These are phyloP conservation scores for Hyphantria cunea DNA, from an alignment of 1,140 invertebrate genomes.

Conservation along the genomic window DNA sequence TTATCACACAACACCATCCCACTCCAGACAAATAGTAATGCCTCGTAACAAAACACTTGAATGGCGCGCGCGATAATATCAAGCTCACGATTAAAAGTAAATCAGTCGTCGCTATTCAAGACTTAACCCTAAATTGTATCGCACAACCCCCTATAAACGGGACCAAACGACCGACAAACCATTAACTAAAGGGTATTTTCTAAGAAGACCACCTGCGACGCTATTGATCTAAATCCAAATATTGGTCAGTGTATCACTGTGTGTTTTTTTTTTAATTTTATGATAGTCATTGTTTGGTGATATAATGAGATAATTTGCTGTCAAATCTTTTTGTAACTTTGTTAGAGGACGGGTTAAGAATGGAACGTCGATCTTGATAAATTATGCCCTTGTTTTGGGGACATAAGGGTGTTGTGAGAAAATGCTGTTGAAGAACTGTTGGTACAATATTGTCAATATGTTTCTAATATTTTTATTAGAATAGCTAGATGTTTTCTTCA, in stretches of 20 bases:
- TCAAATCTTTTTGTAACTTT: slow-evolving; percentile 32
- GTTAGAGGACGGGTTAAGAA: slow-evolving; percentile 10
- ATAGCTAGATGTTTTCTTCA: too few species aligned
- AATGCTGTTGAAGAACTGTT: too few species aligned
- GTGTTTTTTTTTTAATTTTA: slow-evolving; percentile 46
- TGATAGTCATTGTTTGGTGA: slow-evolving; percentile 45
- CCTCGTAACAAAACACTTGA: slow-evolving; percentile 62
- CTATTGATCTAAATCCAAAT: slow-evolving; percentile 46
- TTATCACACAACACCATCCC: too few species aligned
- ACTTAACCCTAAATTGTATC: slow-evolving; percentile 43
- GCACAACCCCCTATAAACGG: slow-evolving; percentile 49
- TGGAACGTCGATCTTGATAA: slow-evolving; percentile 12
- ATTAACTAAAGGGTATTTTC: slow-evolving; percentile 59
- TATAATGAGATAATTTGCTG: slow-evolving; percentile 59
- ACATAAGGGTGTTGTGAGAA: neutral
- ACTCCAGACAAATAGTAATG: slow-evolving; percentile 24
- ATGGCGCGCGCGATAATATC: slow-evolving; percentile 57
- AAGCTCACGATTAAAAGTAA: slow-evolving; percentile 66
- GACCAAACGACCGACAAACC: slow-evolving; percentile 36
- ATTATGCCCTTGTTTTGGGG: slow-evolving; percentile 5
- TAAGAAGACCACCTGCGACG: slow-evolving; percentile 64
- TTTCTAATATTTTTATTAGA: too few species aligned
- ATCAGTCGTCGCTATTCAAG: slow-evolving; percentile 56
- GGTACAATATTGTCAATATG: too few species aligned
- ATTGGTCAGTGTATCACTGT: slow-evolving; percentile 47